A percentile compares a stretch with the other conserved stretches of the same genome.
Evolutionary conservation across 2,113 vertebrate species (phyloP).

Genomic region (Zosterops lateralis): DNA sequence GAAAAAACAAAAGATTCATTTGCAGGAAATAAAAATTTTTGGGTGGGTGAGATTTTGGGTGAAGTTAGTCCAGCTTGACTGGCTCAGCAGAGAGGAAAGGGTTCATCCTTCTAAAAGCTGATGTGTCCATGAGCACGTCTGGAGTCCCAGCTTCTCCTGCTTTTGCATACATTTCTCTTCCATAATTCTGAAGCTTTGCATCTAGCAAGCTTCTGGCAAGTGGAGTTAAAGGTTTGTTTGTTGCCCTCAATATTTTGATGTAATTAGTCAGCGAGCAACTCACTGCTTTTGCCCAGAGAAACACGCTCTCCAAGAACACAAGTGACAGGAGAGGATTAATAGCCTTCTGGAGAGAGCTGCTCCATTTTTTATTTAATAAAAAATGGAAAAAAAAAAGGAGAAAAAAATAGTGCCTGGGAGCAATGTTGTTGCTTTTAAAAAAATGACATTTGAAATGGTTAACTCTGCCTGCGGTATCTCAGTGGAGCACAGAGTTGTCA

Average conservation of each 20-base stretch:
- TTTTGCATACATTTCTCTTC: background rate
- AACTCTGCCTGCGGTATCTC: background rate
- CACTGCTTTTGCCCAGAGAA: slow-evolving; percentile 44
- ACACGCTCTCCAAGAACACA: background rate
- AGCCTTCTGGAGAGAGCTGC: slow-evolving; percentile 34
- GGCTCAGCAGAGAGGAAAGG: background rate
- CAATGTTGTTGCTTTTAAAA: background rate
- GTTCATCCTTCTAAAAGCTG: background rate
- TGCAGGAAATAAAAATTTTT: background rate
- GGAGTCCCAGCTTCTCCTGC: background rate
- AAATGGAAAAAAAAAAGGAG: background rate
- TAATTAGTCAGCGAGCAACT: slow-evolving; percentile 32
- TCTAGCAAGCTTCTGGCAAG: background rate
- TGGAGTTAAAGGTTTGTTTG: slow-evolving; percentile 43
- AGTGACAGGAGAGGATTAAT: slow-evolving; percentile 51
- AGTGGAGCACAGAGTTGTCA: background rate
- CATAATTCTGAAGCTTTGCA: background rate
- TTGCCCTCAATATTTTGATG: slow-evolving; percentile 46
- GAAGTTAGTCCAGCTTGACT: background rate
- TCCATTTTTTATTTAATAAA: background rate
- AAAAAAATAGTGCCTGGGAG: background rate
- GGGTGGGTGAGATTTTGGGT: background rate
- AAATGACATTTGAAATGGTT: slow-evolving; percentile 15
- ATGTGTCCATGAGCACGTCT: rapidly evolving
- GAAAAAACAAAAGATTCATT: background rate